Evolutionary conservation across 2,797 vertebrate species (phyloP).

Genomic region (Spheniscus humboldti): DNA sequence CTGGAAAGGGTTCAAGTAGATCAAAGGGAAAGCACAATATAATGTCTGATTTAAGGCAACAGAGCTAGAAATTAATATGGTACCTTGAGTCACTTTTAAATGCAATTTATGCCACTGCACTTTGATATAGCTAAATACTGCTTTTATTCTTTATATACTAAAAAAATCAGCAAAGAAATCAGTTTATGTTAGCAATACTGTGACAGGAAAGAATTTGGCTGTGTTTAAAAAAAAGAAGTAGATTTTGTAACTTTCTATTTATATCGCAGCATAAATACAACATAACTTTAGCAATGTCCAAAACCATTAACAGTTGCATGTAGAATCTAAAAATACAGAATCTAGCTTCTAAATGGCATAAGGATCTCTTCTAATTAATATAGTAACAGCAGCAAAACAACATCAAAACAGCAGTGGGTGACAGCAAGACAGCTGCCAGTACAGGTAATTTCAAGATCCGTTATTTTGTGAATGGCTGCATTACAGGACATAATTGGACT

Average conservation of each 20-base stretch:
- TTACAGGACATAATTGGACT: background rate
- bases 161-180: background rate
- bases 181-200: background rate
- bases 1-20: background rate
- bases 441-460: background rate
- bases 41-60: background rate
- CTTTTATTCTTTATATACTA: background rate
- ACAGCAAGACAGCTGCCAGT: background rate
- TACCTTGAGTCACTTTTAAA: background rate
- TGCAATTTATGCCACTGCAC: background rate
- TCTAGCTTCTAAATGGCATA: background rate
- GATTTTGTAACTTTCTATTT: background rate
- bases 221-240: background rate
- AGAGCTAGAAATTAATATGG: background rate
- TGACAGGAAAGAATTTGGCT: background rate
- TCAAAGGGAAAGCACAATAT: background rate
- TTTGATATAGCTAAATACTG: background rate
- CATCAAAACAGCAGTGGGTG: background rate
- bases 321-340: background rate
- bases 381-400: background rate
- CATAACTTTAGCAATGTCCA: background rate
- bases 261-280: background rate
- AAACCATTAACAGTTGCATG: background rate
- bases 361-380: background rate
- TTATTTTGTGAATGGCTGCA: background rate